These are phyloP conservation scores for Oscheius sp. DNA, from an alignment of 2,888 invertebrate species.

Conservation along the genomic window DNA sequence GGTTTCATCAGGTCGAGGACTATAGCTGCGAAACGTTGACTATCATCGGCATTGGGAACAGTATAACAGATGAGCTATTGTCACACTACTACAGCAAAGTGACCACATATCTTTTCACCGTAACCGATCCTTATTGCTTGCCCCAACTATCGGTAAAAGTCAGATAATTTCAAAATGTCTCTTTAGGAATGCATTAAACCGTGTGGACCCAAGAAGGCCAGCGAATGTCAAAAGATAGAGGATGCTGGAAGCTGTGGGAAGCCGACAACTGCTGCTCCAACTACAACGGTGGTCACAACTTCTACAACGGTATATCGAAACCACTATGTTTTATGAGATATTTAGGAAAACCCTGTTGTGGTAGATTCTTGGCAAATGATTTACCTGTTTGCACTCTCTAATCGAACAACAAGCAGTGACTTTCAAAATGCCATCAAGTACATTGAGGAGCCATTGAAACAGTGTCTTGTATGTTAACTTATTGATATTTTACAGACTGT, in stretches of 20 bases:
- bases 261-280: conserved; percentile 43
- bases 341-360: conserved; percentile 36
- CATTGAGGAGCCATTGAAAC: conserved; percentile 49
- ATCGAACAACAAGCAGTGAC: conserved; percentile 47
- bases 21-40: conserved; percentile 54
- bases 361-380: conserved; percentile 53
- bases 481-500: background rate
- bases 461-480: conserved; percentile 44
- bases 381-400: conserved; percentile 58
- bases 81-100: conserved; percentile 35
- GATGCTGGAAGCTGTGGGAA: conserved; percentile 35
- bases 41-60: conserved; percentile 51
- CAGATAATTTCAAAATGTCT: background rate
- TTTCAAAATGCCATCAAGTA: conserved; percentile 51
- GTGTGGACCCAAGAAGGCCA: conserved; percentile 43
- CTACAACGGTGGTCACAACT: conserved; percentile 31
- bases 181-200: conserved; percentile 56
- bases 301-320: background rate
- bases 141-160: conserved; percentile 24
- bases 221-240: conserved; percentile 39
- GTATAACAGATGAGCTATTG: conserved; percentile 41
- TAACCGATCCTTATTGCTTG: conserved; percentile 58
- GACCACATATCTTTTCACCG: conserved; percentile 41
- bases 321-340: background rate
- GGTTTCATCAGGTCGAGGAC: conserved; percentile 40